Percentiles rank a stretch among this genome's conserved stretches.
Conservation (phyloP, 2,888 invertebrate species). For the Nymphalis urticae region DNA sequence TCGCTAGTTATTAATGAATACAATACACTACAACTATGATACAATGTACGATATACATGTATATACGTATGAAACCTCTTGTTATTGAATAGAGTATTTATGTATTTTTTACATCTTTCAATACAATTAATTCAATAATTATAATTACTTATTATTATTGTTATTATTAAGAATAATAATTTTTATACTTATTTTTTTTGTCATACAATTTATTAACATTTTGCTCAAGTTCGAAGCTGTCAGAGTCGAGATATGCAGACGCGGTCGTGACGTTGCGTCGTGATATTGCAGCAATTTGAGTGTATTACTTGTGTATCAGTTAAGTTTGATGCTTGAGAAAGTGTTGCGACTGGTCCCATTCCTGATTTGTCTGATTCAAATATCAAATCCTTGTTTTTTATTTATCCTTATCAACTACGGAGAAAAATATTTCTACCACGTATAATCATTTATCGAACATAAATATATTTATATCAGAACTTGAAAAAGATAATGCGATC, state of each 20-base stretch:
- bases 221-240: constrained; percentile 6
- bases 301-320: constrained; percentile 42
- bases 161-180: neutral
- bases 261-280: constrained; percentile 48
- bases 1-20: too few species aligned
- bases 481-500: too few species aligned
- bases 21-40: too few species aligned
- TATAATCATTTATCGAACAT: too few species aligned
- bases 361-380: neutral
- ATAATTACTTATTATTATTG: too few species aligned
- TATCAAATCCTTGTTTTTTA: neutral
- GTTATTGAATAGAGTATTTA: too few species aligned
- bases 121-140: too few species aligned
- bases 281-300: constrained; percentile 48
- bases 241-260: constrained; percentile 1
- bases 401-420: neutral
- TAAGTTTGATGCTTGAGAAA: constrained; percentile 38
- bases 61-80: too few species aligned
- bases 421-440: too few species aligned
- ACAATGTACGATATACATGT: too few species aligned
- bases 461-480: too few species aligned
- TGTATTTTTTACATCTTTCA: too few species aligned
- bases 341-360: constrained; percentile 16
- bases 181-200: neutral
- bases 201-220: neutral